Evolutionary conservation across 2,113 vertebrate species (phyloP).

Genomic region (Siniperca knerii): DNA sequence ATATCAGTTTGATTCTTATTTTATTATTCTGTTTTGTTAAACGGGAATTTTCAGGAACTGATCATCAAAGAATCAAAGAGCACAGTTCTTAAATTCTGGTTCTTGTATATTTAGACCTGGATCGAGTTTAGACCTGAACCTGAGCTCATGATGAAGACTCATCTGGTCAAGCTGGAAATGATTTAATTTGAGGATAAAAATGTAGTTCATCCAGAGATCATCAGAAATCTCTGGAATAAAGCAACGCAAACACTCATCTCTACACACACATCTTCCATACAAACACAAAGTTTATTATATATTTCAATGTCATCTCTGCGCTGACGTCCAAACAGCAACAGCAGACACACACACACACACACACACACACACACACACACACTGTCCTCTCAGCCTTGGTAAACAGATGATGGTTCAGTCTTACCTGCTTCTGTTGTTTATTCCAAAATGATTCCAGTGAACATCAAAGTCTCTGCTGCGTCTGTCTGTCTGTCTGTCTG

Average conservation of each 20-base stretch:
- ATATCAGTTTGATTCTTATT: too few relatives aligned
- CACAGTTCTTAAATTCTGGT: too few relatives aligned
- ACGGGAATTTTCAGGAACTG: too few relatives aligned
- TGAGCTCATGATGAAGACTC: neutral
- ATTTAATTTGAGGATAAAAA: too few relatives aligned
- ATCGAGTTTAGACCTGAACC: neutral
- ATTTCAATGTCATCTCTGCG: too few relatives aligned
- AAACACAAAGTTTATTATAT: too few relatives aligned
- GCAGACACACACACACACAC: neutral
- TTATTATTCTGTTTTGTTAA: too few relatives aligned
- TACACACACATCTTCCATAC: neutral
- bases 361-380: conserved; percentile 13
- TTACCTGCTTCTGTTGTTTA: conserved; percentile 52
- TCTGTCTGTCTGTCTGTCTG: neutral
- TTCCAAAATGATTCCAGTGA: conserved; percentile 26
- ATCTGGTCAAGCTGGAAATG: too few relatives aligned
- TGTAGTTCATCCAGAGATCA: neutral
- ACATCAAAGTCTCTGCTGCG: conserved; percentile 3
- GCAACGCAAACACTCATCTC: neutral
- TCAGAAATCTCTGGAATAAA: neutral
- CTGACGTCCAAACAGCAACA: neutral
- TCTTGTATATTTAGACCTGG: neutral
- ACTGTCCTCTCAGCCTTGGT: neutral
- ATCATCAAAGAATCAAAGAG: too few relatives aligned
- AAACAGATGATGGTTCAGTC: neutral